A percentile compares a stretch with the other conserved stretches of the same genome.
These are phyloP conservation scores for Carollia perspicillata DNA, from an alignment of 2,113 vertebrate genomes.

Conservation along the genomic window DNA sequence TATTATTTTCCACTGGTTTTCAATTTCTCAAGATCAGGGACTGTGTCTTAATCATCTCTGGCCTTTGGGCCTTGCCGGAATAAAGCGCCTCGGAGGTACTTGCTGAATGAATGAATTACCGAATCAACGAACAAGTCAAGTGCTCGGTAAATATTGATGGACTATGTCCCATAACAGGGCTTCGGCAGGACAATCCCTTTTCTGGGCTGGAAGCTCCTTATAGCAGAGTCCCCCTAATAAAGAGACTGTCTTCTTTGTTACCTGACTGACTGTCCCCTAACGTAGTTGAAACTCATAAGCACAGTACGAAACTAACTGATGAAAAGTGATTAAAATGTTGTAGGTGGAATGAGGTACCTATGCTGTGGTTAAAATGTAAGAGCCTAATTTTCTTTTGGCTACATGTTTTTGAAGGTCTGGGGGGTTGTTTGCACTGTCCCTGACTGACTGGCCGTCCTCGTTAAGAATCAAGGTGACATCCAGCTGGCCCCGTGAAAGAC, in stretches of 20 bases:
- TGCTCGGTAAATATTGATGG: neutral
- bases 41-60: neutral
- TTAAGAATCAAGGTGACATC: neutral
- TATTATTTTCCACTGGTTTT: neutral
- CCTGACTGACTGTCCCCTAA: neutral
- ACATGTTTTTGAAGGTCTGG: neutral
- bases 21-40: neutral
- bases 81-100: neutral
- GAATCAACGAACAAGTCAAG: neutral
- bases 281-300: neutral
- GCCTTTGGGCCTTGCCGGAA: neutral
- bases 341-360: neutral
- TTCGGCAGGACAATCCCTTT: neutral
- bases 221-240: neutral
- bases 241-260: neutral
- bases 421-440: neutral
- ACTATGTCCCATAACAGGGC: neutral
- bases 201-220: neutral
- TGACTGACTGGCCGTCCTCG: neutral
- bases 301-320: neutral
- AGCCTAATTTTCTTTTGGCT: neutral
- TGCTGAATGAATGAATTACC: slow-evolving; percentile 16
- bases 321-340: neutral
- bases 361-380: neutral
- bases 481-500: neutral